phyloP scores from a whole-genome alignment of 2,797 vertebrate genomes.

The Eulemur mongoz region DNA sequence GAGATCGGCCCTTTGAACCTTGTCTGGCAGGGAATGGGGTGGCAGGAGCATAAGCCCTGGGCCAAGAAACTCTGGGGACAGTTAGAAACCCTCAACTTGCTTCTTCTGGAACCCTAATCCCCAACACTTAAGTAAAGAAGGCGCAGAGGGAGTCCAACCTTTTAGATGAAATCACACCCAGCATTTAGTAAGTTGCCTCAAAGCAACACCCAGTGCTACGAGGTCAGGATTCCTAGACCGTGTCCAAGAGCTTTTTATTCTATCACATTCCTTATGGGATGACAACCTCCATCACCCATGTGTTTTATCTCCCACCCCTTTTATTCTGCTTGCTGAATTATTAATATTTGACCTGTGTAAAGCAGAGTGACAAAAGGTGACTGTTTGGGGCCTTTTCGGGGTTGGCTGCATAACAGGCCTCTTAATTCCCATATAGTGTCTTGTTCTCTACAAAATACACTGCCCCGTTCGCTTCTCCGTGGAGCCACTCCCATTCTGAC shows the following conservation, averaged over 20 bases:
- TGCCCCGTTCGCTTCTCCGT: not conserved
- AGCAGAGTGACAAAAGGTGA: not conserved
- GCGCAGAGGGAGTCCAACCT: not conserved
- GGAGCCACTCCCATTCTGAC: not conserved
- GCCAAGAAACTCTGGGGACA: not conserved
- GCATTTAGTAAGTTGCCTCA: not conserved
- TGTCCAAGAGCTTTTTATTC: not conserved
- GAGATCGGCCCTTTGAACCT: too few species aligned
- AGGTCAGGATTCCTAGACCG: not conserved
- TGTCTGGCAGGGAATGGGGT: not conserved
- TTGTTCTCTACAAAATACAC: not conserved
- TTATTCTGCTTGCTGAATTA: not conserved
- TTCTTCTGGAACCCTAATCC: not conserved
- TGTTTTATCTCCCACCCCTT: accelerated
- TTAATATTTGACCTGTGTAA: not conserved
- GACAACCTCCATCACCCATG: not conserved
- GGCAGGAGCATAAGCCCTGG: not conserved
- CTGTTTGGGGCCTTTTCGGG: not conserved
- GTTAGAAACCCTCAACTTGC: not conserved
- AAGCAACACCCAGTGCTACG: not conserved
- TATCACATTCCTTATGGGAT: not conserved
- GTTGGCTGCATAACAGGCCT: not conserved
- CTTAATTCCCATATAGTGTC: not conserved
- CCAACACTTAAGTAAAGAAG: not conserved
- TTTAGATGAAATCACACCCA: not conserved